Evolutionary conservation across 2,113 vertebrate species (phyloP).

Genomic region (Psammodynastes pulverulentus): DNA sequence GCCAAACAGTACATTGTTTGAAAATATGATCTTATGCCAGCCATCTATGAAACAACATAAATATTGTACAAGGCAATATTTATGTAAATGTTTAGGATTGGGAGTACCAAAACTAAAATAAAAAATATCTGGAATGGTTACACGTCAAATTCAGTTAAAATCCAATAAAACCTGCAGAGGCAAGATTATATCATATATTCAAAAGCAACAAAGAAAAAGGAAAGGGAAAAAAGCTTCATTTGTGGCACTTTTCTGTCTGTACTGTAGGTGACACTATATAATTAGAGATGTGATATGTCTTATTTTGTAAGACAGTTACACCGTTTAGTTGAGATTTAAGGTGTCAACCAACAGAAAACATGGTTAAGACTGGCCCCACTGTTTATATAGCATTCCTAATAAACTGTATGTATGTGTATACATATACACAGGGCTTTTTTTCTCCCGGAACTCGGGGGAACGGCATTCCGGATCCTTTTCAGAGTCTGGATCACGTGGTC

Average conservation of each 20-base stretch:
- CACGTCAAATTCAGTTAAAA: background rate
- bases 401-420: too few species aligned
- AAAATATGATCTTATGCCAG: background rate
- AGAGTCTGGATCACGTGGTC: too few species aligned
- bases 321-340: background rate
- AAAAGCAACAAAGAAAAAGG: background rate
- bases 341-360: background rate
- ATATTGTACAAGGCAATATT: background rate
- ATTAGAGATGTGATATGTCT: constrained; percentile 35
- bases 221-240: background rate
- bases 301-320: background rate
- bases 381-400: background rate
- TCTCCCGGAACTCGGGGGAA: too few species aligned
- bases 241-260: constrained; percentile 31
- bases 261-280: constrained; percentile 61
- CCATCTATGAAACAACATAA: background rate
- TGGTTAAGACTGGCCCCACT: background rate
- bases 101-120: background rate
- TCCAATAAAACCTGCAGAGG: background rate
- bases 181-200: background rate
- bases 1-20: too few species aligned
- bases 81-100: background rate
- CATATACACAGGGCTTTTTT: too few species aligned
- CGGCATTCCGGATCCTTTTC: too few species aligned
- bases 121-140: background rate